Evolutionary conservation across 1,140 invertebrate genomes (phyloP).

Genomic region (Drosophila ironensis): DNA sequence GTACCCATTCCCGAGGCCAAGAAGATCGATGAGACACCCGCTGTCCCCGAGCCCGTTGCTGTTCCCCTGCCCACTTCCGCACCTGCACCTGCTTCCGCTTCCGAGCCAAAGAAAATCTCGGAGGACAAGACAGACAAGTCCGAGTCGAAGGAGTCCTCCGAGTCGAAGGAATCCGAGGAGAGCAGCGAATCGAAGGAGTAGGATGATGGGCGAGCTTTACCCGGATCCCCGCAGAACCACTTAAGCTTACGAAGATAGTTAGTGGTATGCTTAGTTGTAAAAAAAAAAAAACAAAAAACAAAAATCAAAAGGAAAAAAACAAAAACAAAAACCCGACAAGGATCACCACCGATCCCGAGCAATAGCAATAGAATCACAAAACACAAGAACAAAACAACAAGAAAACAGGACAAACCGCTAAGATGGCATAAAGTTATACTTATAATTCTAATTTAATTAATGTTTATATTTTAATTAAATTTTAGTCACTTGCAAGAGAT

Average conservation of each 20-base stretch:
- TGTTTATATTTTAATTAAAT: slow-evolving; percentile 62
- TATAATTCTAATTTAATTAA: slow-evolving; percentile 60
- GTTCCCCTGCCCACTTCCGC: not conserved
- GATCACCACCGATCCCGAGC: not conserved
- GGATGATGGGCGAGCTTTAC: slow-evolving; percentile 26
- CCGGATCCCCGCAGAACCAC: slow-evolving; percentile 11
- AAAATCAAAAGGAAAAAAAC: slow-evolving; percentile 5
- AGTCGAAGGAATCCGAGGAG: slow-evolving; percentile 62
- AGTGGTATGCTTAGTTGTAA: slow-evolving; percentile 45
- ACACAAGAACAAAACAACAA: not conserved
- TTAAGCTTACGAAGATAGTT: slow-evolving; percentile 42
- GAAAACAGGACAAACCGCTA: slow-evolving; percentile 56
- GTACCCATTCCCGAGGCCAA: slow-evolving; percentile 29
- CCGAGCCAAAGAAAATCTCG: slow-evolving; percentile 50
- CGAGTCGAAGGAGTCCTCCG: slow-evolving; percentile 50
- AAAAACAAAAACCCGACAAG: not conserved
- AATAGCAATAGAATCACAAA: slow-evolving; percentile 4
- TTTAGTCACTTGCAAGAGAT: slow-evolving; percentile 52
- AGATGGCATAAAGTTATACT: slow-evolving; percentile 61
- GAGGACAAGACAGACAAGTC: slow-evolving; percentile 54
- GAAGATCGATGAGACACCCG: slow-evolving; percentile 42
- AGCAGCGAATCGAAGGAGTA: slow-evolving; percentile 64
- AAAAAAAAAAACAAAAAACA: slow-evolving; percentile 1
- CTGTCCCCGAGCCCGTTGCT: slow-evolving; percentile 12
- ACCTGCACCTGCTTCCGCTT: not conserved